These are phyloP conservation scores for Bombylius discolor DNA, from an alignment of 2,888 invertebrate species.

Conservation along the genomic window DNA sequence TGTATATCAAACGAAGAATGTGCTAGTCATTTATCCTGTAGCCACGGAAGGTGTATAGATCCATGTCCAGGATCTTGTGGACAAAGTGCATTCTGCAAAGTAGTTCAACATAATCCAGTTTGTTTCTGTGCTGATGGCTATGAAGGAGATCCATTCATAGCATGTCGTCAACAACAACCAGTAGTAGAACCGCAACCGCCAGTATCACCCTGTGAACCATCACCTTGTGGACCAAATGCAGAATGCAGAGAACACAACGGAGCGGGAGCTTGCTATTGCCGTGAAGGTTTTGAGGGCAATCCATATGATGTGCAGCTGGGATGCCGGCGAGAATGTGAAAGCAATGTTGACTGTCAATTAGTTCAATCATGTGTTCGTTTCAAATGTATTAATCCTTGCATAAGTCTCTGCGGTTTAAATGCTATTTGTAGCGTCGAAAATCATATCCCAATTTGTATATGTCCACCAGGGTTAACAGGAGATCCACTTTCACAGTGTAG, in stretches of 20 bases:
- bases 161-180: slow-evolving; percentile 39
- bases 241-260: slow-evolving; percentile 71
- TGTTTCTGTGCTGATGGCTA: slow-evolving; percentile 74
- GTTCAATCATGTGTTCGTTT: slow-evolving; percentile 63
- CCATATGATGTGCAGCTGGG: slow-evolving; percentile 58
- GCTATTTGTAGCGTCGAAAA: slow-evolving; percentile 67
- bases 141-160: slow-evolving; percentile 58
- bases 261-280: slow-evolving; percentile 74
- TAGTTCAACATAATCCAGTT: slow-evolving; percentile 69
- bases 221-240: slow-evolving; percentile 75
- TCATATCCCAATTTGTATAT: slow-evolving; percentile 66
- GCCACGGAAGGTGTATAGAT: slow-evolving; percentile 67
- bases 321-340: slow-evolving; percentile 63
- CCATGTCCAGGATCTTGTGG: slow-evolving; percentile 75
- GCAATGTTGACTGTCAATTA: slow-evolving; percentile 59
- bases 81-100: slow-evolving; percentile 63
- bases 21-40: slow-evolving; percentile 65
- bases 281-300: slow-evolving; percentile 66
- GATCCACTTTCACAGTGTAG: slow-evolving; percentile 71
- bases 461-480: slow-evolving; percentile 61
- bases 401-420: slow-evolving; percentile 66
- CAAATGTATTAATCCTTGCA: slow-evolving; percentile 76
- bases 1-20: slow-evolving; percentile 71
- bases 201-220: slow-evolving; percentile 65
- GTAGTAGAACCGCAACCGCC: slow-evolving; percentile 50